Evolutionary conservation across 2,113 vertebrate genomes (phyloP).

Genomic region (Natator depressus): DNA sequence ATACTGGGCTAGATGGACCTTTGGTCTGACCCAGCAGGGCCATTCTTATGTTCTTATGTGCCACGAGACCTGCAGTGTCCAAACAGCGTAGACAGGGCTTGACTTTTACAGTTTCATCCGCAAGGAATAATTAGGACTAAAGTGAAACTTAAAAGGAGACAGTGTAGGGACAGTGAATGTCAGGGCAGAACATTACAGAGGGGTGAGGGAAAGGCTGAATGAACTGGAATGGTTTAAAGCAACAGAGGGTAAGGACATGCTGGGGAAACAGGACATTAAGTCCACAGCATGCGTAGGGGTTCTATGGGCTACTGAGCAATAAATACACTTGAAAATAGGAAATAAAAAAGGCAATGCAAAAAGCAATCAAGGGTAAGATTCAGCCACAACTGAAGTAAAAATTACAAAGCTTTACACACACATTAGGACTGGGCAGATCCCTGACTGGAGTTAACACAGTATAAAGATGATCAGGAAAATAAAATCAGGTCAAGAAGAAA

Average conservation of each 20-base stretch:
- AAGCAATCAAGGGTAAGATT: conserved; percentile 40
- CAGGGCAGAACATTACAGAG: not conserved
- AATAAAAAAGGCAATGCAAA: conserved; percentile 38
- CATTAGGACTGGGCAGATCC: not conserved
- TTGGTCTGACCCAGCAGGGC: too few species aligned
- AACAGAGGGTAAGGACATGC: not conserved
- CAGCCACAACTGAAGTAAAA: not conserved
- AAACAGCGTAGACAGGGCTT: not conserved
- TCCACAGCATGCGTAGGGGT: not conserved
- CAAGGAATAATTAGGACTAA: not conserved
- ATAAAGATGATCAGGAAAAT: not conserved
- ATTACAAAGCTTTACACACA: not conserved
- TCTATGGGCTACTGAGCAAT: conserved; percentile 39
- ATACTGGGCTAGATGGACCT: too few species aligned
- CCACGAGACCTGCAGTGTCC: not conserved
- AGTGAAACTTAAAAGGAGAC: not conserved
- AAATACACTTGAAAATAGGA: conserved; percentile 45
- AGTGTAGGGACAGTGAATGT: not conserved
- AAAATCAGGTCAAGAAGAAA: not conserved
- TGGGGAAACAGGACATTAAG: conserved; percentile 30
- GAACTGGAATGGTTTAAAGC: conserved; percentile 9
- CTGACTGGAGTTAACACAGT: not conserved
- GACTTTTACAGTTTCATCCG: not conserved
- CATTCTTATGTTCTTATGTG: not conserved
- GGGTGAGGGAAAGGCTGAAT: not conserved